A percentile compares a stretch with the other conserved stretches of the same genome.
Conservation (phyloP, 2,888 invertebrate genomes). For the Morpho deidamia region DNA sequence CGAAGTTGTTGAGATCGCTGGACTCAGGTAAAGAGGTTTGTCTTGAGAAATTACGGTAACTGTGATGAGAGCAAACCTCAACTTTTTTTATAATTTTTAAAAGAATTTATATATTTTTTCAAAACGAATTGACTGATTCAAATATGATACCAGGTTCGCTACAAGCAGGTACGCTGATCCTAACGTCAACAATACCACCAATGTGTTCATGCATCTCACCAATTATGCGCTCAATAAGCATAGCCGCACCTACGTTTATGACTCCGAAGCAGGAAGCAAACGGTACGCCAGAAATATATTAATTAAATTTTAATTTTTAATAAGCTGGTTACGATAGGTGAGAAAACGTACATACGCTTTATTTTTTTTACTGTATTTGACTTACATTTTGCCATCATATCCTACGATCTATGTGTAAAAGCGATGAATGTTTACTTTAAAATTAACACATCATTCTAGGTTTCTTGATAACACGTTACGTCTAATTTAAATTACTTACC, state of each 20-base stretch:
- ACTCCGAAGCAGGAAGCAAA: slow-evolving; percentile 93
- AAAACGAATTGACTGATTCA: too few relatives aligned
- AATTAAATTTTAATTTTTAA: too few relatives aligned
- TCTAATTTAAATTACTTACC: too few relatives aligned
- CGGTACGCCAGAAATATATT: slow-evolving; percentile 65
- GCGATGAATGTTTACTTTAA: not conserved
- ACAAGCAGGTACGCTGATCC: slow-evolving; percentile 93
- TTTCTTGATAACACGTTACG: not conserved
- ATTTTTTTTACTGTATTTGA: not conserved
- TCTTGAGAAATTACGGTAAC: too few relatives aligned
- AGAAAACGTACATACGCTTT: not conserved
- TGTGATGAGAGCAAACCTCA: too few relatives aligned
- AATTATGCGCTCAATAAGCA: slow-evolving; percentile 96
- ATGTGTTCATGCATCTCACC: slow-evolving; percentile 96
- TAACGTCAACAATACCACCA: slow-evolving; percentile 87
- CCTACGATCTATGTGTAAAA: too few relatives aligned
- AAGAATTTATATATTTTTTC: too few relatives aligned
- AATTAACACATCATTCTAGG: not conserved
- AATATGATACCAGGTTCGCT: slow-evolving; percentile 77
- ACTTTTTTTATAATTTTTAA: too few relatives aligned
- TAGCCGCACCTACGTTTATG: slow-evolving; percentile 89
- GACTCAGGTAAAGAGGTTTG: too few relatives aligned
- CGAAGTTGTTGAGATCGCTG: too few relatives aligned
- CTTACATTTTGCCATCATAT: too few relatives aligned
- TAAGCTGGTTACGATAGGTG: too few relatives aligned